Evolutionary conservation across 2,113 vertebrate genomes (phyloP).

Genomic region (Centropus bengalensis): DNA sequence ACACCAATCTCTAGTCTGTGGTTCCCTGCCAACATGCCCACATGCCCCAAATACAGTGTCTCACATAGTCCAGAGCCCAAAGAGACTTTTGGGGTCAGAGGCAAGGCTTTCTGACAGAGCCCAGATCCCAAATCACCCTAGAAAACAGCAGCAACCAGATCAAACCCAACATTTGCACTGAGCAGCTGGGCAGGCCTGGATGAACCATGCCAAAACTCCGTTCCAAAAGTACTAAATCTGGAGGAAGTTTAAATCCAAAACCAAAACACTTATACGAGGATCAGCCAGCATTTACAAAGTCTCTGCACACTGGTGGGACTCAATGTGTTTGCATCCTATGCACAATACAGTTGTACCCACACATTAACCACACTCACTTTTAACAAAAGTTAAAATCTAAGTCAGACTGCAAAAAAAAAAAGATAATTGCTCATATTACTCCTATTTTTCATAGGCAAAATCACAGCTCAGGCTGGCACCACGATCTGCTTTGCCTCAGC

Average conservation of each 20-base stretch:
- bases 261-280: not conserved
- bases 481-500: not conserved
- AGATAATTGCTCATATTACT: rapidly evolving
- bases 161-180: not conserved
- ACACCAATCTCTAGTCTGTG: rapidly evolving
- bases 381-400: not conserved
- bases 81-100: not conserved
- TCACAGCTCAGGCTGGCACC: not conserved
- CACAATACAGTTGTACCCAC: not conserved
- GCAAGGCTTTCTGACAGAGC: not conserved
- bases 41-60: not conserved
- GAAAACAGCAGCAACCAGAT: not conserved
- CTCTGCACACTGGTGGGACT: not conserved
- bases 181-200: not conserved
- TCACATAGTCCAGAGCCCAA: not conserved
- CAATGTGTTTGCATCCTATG: not conserved
- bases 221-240: not conserved
- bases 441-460: not conserved
- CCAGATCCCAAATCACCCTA: not conserved
- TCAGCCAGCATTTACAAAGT: not conserved
- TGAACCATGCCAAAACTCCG: not conserved
- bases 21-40: not conserved
- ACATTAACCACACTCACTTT: not conserved
- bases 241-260: not conserved
- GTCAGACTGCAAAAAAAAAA: not conserved